Base-by-base conservation (phyloP, 2,113 vertebrate species). In the Istiophorus platypterus region DNA sequence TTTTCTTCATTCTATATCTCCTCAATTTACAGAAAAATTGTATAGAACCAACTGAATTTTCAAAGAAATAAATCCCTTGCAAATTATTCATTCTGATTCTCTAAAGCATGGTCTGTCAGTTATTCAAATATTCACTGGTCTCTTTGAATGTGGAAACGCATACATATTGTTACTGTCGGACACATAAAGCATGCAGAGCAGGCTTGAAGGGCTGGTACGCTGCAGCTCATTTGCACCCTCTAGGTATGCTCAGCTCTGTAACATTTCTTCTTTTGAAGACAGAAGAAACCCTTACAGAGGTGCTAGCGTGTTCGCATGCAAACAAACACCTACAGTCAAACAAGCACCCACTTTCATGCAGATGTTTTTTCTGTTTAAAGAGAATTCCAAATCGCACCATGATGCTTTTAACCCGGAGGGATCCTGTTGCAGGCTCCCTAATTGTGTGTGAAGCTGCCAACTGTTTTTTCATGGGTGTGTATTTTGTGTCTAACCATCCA, bases 401-500 rank as follows among this genome's bases (percentile, higher is more conserved):
- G 72, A 81, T 47, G 82, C 69, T 89, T 88, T 89, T 85, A 88
- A 92, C 90, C 81, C 77, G 14, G 73, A 91, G 87, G 72, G 67
- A 86, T 87, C 75, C 77, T 58, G 77, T 68, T 76, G 64, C 85
- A 62, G 66, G 31, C 77, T 85, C 76, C 56, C 83, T 97, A 97
- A 97, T 97, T 95, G 80, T 91, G 91, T 91, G 95, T 94, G 94
- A 96, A 96, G 94, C 96, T 94, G 95, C 96, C 96, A 96, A 96
- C 95, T 96, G 96, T 77, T 78, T 90, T 72, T 81, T 79, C 78
- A 72, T 78, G 69, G 66, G 17, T 95, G 78, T 93, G 92, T 92
- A 93, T 94, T 95, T 96, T 96, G 93, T 96, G 95, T 96, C 94
- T 95, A 96, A 96, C 95, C 95, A 96, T 95, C 96, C 96, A 94